phyloP scores from a whole-genome alignment of 1,140 invertebrate species.

The Drosophila elegans region DNA sequence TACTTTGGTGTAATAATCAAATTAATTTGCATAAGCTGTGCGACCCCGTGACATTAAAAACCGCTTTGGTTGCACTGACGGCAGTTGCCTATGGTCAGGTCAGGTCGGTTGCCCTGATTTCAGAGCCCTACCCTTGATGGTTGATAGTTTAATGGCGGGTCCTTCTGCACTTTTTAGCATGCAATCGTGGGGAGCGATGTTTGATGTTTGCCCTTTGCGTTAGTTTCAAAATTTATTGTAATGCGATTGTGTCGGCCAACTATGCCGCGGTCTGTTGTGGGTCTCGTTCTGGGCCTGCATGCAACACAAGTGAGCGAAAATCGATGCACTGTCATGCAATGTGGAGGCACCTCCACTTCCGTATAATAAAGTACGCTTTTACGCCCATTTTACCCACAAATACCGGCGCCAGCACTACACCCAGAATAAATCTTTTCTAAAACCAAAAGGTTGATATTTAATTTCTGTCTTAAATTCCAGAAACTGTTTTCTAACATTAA shows the following conservation, averaged over 20 bases:
- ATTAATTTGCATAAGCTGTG: constrained; percentile 69
- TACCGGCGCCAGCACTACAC: constrained; percentile 9
- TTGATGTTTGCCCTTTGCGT: constrained; percentile 52
- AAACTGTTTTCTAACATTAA: no score
- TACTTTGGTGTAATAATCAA: constrained; percentile 63
- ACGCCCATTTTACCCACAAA: constrained; percentile 22
- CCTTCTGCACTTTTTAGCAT: constrained; percentile 60
- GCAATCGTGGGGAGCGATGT: constrained; percentile 27
- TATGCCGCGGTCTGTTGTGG: constrained; percentile 21
- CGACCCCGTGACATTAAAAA: constrained; percentile 59
- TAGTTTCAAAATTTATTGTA: constrained; percentile 72
- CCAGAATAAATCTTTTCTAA: background rate
- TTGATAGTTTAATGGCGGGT: constrained; percentile 1
- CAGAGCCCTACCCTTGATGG: constrained; percentile 20
- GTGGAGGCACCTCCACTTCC: constrained; percentile 8
- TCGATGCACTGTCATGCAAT: constrained; percentile 75
- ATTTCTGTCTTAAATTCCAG: no score
- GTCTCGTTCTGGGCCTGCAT: constrained; percentile 43
- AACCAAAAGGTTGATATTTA: no score
- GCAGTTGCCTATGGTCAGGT: constrained; percentile 11
- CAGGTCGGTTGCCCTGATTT: constrained; percentile 49
- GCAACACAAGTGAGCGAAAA: constrained; percentile 57
- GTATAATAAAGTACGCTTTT: constrained; percentile 43
- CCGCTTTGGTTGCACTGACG: constrained; percentile 1
- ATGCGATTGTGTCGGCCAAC: constrained; percentile 65